phyloP scores from a whole-genome alignment of 2,113 vertebrate genomes.

The Candoia aspera region DNA sequence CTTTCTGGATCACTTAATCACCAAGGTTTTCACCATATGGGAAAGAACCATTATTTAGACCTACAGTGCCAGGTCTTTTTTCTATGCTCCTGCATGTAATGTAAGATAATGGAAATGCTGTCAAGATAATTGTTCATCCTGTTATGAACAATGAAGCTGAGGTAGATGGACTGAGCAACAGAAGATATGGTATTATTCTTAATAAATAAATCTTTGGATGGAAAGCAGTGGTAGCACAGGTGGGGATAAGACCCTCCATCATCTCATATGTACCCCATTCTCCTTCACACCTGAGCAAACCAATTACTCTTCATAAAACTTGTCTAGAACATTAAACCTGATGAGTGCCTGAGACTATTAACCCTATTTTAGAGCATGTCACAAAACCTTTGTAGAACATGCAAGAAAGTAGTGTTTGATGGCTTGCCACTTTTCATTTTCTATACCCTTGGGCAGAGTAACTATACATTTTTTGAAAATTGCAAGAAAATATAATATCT shows the following conservation, averaged over 20 bases:
- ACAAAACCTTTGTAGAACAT: background rate
- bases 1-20: constrained; percentile 31
- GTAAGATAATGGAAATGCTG: background rate
- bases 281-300: background rate
- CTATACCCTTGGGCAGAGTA: background rate
- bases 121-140: background rate
- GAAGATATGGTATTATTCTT: background rate
- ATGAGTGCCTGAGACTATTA: background rate
- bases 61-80: constrained; percentile 21
- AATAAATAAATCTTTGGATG: background rate
- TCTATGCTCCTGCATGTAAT: background rate
- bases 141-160: constrained; percentile 5
- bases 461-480: background rate
- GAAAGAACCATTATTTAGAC: constrained; percentile 50
- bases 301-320: background rate
- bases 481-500: background rate
- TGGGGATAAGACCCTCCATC: background rate
- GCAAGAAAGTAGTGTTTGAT: background rate
- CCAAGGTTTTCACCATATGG: background rate
- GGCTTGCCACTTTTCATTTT: background rate
- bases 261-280: background rate
- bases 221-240: background rate
- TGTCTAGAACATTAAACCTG: background rate
- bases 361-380: background rate
- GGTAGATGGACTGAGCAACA: background rate